A percentile compares a stretch with the other conserved stretches of the same genome.
These are phyloP conservation scores for Caenorhabditis sulstoni DNA, from an alignment of 2,888 invertebrate species.

Conservation along the genomic window DNA sequence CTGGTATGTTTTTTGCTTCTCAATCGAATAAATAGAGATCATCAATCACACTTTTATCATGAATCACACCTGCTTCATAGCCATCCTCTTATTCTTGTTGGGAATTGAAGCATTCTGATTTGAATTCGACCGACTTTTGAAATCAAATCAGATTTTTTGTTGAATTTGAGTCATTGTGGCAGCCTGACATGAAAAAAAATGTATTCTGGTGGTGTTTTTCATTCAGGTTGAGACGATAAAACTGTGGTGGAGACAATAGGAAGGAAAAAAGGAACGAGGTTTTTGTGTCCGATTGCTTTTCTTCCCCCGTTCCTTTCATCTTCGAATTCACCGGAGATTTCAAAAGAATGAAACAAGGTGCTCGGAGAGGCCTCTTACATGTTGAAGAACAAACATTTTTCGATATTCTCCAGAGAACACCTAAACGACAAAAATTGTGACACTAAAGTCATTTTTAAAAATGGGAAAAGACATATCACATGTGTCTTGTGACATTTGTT, in stretches of 20 bases:
- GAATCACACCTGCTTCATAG: not conserved
- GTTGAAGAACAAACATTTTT: not conserved
- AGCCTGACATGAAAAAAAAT: too few relatives aligned
- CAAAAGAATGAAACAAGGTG: constrained; percentile 13
- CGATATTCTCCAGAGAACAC: constrained; percentile 17
- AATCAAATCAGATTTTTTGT: too few relatives aligned
- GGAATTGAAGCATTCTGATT: constrained; percentile 12
- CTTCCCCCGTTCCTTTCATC: not conserved
- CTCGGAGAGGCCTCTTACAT: not conserved
- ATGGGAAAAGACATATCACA: too few relatives aligned
- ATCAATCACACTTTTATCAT: not conserved
- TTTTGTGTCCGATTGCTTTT: not conserved
- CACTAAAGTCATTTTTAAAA: too few relatives aligned
- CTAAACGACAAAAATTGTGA: not conserved
- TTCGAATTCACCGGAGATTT: constrained; percentile 4
- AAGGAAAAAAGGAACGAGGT: not conserved
- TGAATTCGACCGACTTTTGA: not conserved
- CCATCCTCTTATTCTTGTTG: not conserved
- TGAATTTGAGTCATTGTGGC: too few relatives aligned
- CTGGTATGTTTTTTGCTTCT: not conserved
- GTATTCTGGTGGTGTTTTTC: too few relatives aligned
- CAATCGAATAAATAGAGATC: not conserved
- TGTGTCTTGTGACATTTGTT: too few relatives aligned
- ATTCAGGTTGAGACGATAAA: not conserved
- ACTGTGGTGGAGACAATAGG: not conserved